Evolutionary conservation across 2,888 invertebrate species (phyloP), one percentile per base, ranked within the genome.

Genomic region (Rosalia funebris): DNA sequence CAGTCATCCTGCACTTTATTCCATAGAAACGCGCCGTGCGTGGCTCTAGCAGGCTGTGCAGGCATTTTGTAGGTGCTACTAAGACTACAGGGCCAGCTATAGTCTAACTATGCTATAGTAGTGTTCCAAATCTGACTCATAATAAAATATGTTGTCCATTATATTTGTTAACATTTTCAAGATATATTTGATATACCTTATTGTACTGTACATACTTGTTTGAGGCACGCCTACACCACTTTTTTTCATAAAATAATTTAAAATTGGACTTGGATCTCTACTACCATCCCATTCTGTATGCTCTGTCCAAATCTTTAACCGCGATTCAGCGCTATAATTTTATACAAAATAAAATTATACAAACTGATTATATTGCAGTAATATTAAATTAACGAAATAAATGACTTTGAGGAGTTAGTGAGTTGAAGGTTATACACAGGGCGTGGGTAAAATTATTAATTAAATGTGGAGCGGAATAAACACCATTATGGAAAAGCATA

Each of bases 31-130:
- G 77, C 77, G 77, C 73, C 78, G 80, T 81, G 81, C 81, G 81
- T 81, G 81, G 81, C 81, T 73, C 77, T 76, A 78, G 75, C 78
- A 81, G 81, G 81, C 81, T 81, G 81, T 81, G 81, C 80, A 80
- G 80, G 80, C 80, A 75, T 74, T 74, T 69, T 68, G 68, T 71
- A 71, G 71, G 78, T 79, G 79, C 79, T 77, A 71, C 74, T 75
- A 71, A 70, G 71, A 75, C 77, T 75, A 76, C 72, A 68, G 73
- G 74, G 70, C 74, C 75, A 76, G 72, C 77, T 77, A 71, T 65
- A 74, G 66, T 73, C 74, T 75, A 63, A 76, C 71, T 75, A 78
- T 73, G 75, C 75, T 61, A 66, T 61, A 63, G 66, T 71, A 69
- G 69, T 58, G 67, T 52, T 68, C 72, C 70, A 76, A 73, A 74